Evolutionary conservation across 2,113 vertebrate species (phyloP), one percentile per base, ranked within the genome.

Genomic region (Salminus brasiliensis): DNA sequence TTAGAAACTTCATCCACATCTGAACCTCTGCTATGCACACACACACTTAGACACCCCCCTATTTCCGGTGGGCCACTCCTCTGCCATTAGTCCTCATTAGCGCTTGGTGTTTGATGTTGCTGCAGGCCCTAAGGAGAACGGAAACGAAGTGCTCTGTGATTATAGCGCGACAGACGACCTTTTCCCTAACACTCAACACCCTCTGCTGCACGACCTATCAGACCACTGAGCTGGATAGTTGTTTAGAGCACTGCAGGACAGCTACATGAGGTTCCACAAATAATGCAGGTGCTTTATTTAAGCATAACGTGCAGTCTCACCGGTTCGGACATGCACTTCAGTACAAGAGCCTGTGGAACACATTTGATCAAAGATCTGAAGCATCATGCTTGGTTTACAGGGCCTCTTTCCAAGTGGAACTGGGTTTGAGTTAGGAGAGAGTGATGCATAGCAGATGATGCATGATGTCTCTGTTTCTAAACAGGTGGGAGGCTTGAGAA

Each of bases 21-120:
- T 30, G 16, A 89, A 86, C 81, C 65, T 78, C 53, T 74, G 76
- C 79, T 63, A 53, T 5, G 53, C 53, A 45, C 47, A 69, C 39
- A n/a, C 80, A 27, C 71, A 57, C 75, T 85, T 87, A 74, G 60
- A 85, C 86, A 87, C 83, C 82, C 82, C 90, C 90, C 88, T 84
- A 87, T 92, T 92, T 92, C 91, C 91, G 90, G 76, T 74, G 34
- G 89, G 88, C 88, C 90, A 92, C 92, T 89, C 92, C 93, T 90
- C 89, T 92, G 85, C 90, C 88, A 91, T 92, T 92, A 92, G 93
- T 90, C 90, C 90, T 88, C 89, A 91, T 91, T 92, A 91, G 87
- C 57, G 36, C 45, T 78, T 72, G 32, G 85, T 39, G 89, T 91
- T 92, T 91, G 91, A 91, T 88, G 90, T 92, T 89, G 88, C 89